phyloP scores from a whole-genome alignment of 2,888 invertebrate genomes.

The Synanthedon myopaeformis region DNA sequence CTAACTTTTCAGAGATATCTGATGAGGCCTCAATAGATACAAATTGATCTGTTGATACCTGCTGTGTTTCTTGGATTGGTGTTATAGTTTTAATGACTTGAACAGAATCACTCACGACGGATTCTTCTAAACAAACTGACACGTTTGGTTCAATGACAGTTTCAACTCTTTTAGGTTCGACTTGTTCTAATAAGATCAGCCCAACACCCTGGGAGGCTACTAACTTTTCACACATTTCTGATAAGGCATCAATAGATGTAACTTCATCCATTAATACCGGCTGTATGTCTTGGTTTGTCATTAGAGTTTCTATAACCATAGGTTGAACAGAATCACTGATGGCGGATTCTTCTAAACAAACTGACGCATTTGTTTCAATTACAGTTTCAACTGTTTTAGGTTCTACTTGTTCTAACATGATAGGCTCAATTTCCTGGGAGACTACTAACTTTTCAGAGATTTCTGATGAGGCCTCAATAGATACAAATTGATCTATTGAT shows the following conservation, averaged over 20 bases:
- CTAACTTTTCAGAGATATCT: background rate
- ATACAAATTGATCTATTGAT: too few species aligned
- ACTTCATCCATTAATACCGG: background rate
- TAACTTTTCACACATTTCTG: background rate
- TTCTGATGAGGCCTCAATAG: too few species aligned
- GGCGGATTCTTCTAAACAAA: background rate
- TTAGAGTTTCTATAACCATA: background rate
- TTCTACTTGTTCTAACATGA: background rate
- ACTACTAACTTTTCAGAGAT: background rate
- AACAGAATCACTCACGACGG: background rate
- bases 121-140: background rate
- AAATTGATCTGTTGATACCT: background rate
- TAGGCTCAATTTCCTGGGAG: background rate
- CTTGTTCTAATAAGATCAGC: background rate
- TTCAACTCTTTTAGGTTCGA: background rate
- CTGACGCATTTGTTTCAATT: background rate
- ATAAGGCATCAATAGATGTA: background rate
- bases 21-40: background rate
- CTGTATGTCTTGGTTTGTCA: background rate
- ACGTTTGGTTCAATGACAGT: background rate
- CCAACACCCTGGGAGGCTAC: background rate
- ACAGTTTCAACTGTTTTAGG: background rate
- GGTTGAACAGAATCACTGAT: background rate
- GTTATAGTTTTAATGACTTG: background rate
- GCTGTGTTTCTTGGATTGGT: background rate